These are phyloP conservation scores for Thamnophis elegans DNA, from an alignment of 2,797 vertebrate genomes.

Conservation along the genomic window DNA sequence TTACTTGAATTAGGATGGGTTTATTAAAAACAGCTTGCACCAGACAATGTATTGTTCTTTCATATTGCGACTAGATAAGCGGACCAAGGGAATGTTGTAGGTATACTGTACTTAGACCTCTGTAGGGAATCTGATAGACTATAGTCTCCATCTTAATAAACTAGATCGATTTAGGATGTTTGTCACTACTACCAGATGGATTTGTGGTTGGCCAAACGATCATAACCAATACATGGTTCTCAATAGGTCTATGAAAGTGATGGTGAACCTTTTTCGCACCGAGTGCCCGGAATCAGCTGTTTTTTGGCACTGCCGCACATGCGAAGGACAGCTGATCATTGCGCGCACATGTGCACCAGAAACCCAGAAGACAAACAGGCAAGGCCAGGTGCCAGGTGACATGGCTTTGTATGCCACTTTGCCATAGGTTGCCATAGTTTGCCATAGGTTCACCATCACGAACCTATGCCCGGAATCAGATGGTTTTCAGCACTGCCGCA, in stretches of 20 bases:
- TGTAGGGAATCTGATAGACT: neutral
- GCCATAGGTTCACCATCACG: no score
- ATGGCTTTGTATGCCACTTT: no score
- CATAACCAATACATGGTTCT: neutral
- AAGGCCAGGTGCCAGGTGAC: no score
- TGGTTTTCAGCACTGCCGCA: no score
- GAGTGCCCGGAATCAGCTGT: no score
- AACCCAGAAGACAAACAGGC: no score
- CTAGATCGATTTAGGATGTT: neutral
- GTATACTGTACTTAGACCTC: neutral
- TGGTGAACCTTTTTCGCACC: no score
- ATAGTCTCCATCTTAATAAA: neutral
- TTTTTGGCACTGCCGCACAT: no score
- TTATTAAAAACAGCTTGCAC: neutral
- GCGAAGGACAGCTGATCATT: no score
- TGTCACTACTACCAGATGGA: neutral
- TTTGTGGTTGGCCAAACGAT: neutral
- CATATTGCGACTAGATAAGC: neutral
- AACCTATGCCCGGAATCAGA: no score
- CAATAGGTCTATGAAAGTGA: neutral
- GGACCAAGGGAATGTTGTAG: neutral
- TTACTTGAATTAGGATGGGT: neutral
- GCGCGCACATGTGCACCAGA: no score
- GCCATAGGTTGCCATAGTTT: no score
- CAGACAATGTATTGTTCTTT: neutral